Evolutionary conservation across 1,140 invertebrate species (phyloP), one percentile per base, ranked within the genome.

Genomic region (Diabrotica virgifera): DNA sequence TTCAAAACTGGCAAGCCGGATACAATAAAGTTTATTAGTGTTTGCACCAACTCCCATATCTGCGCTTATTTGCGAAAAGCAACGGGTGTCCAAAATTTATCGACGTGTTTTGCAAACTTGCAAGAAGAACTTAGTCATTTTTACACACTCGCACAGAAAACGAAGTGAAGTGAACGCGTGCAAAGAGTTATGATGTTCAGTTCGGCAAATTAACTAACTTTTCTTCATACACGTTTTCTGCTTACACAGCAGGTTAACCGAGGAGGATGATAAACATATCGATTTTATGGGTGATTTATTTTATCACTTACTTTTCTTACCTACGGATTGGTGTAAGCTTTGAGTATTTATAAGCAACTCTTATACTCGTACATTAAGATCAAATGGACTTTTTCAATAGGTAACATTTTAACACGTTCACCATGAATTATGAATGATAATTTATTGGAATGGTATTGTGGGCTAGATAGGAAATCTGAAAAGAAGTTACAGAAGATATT

Each of bases 21-120:
- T 46, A 46, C 40, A 46, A 46, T 2, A 46, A 46, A 46, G 8
- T 46, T 46, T 46, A 46, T 46, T 46, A 46, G n/a, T n/a, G 40
- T 46, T 24, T 24, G 24, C 24, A 24, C 24, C 24, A 24, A 24
- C 24, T 24, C 24, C 24, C 40, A 10, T 46, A 46, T 46, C 40
- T 46, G 40, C 37, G 58, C 58, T 59, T 59, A 37, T 59, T 59
- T 59, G 38, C 38, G 13, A 24, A 36, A 59, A 46, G 40, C 58
- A 37, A 59, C 58, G 58, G 58, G 58, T 59, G 58, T 46, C 58
- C 58, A 24, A 59, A 59, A 59, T 59, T 59, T 59, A 59, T 59
- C 58, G 58, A 59, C 38, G 8, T 59, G 58, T 59, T 59, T 51
- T 59, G 58, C 58, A 59, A 59, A 59, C 58, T 59, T n/a, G 40